phyloP scores from a whole-genome alignment of 2,888 invertebrate genomes.

The Heliconius charithonia region DNA sequence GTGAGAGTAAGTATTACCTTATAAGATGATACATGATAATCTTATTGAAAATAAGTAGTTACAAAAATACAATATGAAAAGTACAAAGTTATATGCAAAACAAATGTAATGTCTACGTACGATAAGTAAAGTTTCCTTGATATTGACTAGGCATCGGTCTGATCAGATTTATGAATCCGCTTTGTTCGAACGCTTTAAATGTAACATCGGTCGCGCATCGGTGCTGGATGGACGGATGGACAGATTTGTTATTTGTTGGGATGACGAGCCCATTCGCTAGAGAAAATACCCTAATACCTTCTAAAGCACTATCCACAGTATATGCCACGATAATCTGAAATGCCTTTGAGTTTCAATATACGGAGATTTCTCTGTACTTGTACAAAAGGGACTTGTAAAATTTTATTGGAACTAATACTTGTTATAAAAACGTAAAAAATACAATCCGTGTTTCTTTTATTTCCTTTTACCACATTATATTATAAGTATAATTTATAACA shows the following conservation, averaged over 20 bases:
- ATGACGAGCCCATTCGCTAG: constrained; percentile 51
- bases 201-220: constrained; percentile 57
- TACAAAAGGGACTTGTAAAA: constrained; percentile 81
- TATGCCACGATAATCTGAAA: constrained; percentile 64
- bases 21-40: background rate
- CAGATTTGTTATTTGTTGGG: constrained; percentile 59
- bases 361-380: constrained; percentile 75
- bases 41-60: constrained; percentile 1
- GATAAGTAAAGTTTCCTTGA: constrained; percentile 9
- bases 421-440: constrained; percentile 78
- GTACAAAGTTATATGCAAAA: constrained; percentile 4
- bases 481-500: background rate
- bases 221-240: constrained; percentile 70
- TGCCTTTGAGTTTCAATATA: constrained; percentile 68
- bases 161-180: constrained; percentile 13
- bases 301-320: constrained; percentile 64
- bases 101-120: background rate
- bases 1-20: background rate
- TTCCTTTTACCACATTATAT: background rate
- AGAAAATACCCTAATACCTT: constrained; percentile 58
- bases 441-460: constrained; percentile 49
- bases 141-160: constrained; percentile 19
- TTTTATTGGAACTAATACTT: constrained; percentile 81
- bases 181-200: constrained; percentile 34
- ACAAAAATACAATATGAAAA: constrained; percentile 12